Evolutionary conservation across 2,113 vertebrate genomes (phyloP), one percentile per base, ranked within the genome.

Genomic region (Gambusia holbrooki): DNA sequence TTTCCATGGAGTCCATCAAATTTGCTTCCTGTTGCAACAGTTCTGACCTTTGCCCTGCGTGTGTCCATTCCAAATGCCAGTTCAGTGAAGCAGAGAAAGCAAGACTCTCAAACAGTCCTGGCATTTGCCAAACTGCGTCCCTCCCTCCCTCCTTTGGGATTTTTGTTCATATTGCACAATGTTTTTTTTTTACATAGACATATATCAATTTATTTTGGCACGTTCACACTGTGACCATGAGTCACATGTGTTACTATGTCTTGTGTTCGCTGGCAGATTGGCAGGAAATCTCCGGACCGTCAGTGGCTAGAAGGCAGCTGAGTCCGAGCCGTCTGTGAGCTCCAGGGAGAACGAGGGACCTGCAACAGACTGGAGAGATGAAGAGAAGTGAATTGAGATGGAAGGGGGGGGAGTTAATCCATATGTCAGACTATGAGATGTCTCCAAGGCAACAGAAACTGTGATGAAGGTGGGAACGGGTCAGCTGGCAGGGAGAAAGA

Each of bases 361-460:
- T 74, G 68, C 28, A 37, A 61, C 65, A 78, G 84, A 71, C 15
- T 42, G 29, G 35, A 37, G 51, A 69, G 80, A 74, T 71, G 80
- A 74, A 71, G 54, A 79, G 27, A 74, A 68, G 75, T 61, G 69
- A 76, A 37, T 37, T 37, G 35, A 11, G 35, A 37, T 12, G 10
- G 10, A 3, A 37, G 10, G 35, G 35, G 51, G 76, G 62, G 66
- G n/a, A n/a, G 73, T 28, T 70, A 22, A 75, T 87, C 84, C 82
- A 83, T 86, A 79, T 86, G 84, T 85, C 84, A 80, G 80, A 71
- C 70, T 81, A 80, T 77, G 76, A 78, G 76, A 84, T 51, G 85
- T 92, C 86, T 86, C 91, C 87, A 87, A 87, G 88, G 91, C 84
- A 61, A 89, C 88, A 76, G 51, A 84, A 84, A 81, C 73, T 87